These are phyloP conservation scores for Agonopterix arenella DNA, from an alignment of 2,888 invertebrate genomes.

Conservation along the genomic window DNA sequence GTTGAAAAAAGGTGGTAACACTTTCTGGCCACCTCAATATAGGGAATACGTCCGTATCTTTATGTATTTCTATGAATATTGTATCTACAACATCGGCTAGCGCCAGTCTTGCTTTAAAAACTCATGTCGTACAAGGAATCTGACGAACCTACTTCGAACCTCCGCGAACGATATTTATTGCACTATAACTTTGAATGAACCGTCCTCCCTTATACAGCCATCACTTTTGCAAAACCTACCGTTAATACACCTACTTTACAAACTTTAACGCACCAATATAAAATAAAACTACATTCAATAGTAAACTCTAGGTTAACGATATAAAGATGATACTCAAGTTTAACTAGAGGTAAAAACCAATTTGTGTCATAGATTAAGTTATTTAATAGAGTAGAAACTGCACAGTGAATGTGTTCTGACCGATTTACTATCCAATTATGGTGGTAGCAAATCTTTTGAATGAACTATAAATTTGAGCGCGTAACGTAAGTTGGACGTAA, in stretches of 20 bases:
- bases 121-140: no score
- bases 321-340: no score
- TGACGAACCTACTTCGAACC: no score
- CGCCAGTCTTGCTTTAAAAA: no score
- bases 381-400: slow-evolving; percentile 5
- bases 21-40: no score
- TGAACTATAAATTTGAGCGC: slow-evolving; percentile 14
- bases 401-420: slow-evolving; percentile 9
- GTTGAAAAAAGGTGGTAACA: no score
- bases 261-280: neutral
- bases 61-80: no score
- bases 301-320: no score
- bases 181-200: slow-evolving; percentile 7
- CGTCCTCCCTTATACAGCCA: slow-evolving; percentile 2
- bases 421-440: slow-evolving; percentile 35
- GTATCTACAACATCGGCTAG: no score
- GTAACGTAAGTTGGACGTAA: slow-evolving; percentile 2
- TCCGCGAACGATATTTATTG: slow-evolving; percentile 9
- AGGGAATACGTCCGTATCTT: no score
- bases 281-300: no score
- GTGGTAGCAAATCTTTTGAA: slow-evolving; percentile 16
- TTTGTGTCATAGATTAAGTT: slow-evolving; percentile 15
- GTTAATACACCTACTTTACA: no score
- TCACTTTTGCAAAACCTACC: neutral
- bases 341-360: slow-evolving; percentile 1